A percentile compares a stretch with the other conserved stretches of the same genome.
These are phyloP conservation scores for Heliothis subflexa DNA, from an alignment of 1,140 invertebrate genomes.

Conservation along the genomic window DNA sequence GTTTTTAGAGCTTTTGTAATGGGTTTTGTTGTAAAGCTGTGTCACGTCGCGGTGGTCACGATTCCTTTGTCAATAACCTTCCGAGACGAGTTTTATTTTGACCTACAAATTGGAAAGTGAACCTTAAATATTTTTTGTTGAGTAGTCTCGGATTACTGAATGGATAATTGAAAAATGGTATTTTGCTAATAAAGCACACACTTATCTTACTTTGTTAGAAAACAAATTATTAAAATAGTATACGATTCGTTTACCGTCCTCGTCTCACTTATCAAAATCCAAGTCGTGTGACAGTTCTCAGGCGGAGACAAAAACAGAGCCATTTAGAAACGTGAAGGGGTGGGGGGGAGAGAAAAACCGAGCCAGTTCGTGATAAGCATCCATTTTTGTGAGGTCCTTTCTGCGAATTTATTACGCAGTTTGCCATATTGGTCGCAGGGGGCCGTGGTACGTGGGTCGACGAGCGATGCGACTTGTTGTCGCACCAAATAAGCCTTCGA, in stretches of 20 bases:
- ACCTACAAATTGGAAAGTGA: constrained; percentile 24
- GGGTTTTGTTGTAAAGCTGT: constrained; percentile 14
- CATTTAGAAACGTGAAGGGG: constrained; percentile 44
- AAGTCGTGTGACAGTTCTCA: constrained; percentile 15
- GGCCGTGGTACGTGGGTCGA: constrained; percentile 4
- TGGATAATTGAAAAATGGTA: background rate
- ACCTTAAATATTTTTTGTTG: constrained; percentile 4
- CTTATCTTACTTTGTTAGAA: background rate
- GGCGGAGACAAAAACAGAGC: constrained; percentile 55
- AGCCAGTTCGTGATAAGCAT: constrained; percentile 58
- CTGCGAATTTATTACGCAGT: constrained; percentile 59
- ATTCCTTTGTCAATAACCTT: constrained; percentile 18
- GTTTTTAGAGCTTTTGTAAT: constrained; percentile 27
- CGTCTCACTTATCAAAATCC: constrained; percentile 41
- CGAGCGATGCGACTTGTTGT: background rate
- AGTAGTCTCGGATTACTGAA: constrained; percentile 28
- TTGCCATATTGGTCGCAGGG: constrained; percentile 55
- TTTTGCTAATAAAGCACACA: no score
- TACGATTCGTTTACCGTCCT: background rate
- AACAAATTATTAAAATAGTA: background rate
- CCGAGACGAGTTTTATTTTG: constrained; percentile 1
- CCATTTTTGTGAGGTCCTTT: constrained; percentile 58
- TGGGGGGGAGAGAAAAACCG: constrained; percentile 38
- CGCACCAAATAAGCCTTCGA: background rate
- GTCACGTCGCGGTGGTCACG: constrained; percentile 24